Conservation (phyloP, 2,113 vertebrate genomes). For the Heliornis fulica region DNA sequence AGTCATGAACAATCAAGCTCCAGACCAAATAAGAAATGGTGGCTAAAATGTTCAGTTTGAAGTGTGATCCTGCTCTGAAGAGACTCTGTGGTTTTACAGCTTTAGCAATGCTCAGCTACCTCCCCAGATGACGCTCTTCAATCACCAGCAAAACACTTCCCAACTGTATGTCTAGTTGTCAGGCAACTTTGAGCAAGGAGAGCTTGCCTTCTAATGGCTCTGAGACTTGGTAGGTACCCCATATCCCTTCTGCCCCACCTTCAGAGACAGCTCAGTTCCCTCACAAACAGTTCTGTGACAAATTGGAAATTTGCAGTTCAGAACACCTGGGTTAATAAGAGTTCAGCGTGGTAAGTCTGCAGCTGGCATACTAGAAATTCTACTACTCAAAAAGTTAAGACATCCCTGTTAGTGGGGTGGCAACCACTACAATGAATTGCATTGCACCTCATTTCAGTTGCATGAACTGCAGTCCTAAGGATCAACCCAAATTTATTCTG, state of each 20-base stretch:
- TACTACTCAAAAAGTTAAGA: neutral
- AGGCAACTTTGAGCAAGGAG: neutral
- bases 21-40: neutral
- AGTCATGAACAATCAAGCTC: neutral
- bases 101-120: neutral
- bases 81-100: neutral
- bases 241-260: neutral
- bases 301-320: neutral
- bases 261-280: neutral
- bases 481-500: neutral
- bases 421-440: neutral
- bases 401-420: neutral
- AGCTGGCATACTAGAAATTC: neutral
- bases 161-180: neutral
- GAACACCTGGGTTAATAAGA: neutral
- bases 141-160: neutral
- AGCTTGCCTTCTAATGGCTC: neutral
- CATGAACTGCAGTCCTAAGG: neutral
- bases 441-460: neutral
- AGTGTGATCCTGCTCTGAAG: neutral
- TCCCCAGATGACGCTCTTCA: neutral
- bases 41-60: neutral
- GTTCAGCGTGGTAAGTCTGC: neutral
- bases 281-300: neutral
- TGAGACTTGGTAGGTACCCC: neutral